phyloP scores from a whole-genome alignment of 2,797 vertebrate species.

The Notolepis coatsorum region DNA sequence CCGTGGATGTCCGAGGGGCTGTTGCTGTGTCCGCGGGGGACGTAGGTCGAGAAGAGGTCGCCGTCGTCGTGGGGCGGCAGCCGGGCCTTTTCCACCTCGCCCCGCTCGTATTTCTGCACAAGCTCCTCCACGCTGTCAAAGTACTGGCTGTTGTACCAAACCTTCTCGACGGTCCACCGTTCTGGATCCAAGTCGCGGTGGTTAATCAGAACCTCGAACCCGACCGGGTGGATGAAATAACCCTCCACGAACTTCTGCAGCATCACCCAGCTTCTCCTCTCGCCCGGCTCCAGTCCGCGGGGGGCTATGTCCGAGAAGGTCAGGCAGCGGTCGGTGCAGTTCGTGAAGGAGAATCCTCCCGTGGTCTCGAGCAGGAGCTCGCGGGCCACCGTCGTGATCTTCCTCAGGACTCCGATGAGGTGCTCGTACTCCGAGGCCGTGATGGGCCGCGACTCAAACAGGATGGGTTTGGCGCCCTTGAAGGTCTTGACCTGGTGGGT shows the following conservation, averaged over 20 bases:
- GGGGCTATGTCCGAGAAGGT: slow-evolving; percentile 88
- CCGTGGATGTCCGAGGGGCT: slow-evolving; percentile 74
- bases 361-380: slow-evolving; percentile 82
- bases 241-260: slow-evolving; percentile 90
- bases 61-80: slow-evolving; percentile 67
- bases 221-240: slow-evolving; percentile 90
- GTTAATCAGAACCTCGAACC: slow-evolving; percentile 91
- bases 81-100: slow-evolving; percentile 64
- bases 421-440: slow-evolving; percentile 77
- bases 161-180: slow-evolving; percentile 83
- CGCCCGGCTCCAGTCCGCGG: slow-evolving; percentile 84
- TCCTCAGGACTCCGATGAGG: slow-evolving; percentile 59
- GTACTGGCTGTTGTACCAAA: slow-evolving; percentile 92
- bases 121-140: slow-evolving; percentile 85
- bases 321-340: slow-evolving; percentile 86
- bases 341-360: slow-evolving; percentile 84
- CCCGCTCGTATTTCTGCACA: slow-evolving; percentile 76
- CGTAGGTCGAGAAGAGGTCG: slow-evolving; percentile 86
- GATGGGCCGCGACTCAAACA: slow-evolving; percentile 85
- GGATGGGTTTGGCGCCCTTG: slow-evolving; percentile 46
- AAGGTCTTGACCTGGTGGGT: slow-evolving; percentile 67
- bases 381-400: slow-evolving; percentile 68
- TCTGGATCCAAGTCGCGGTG: slow-evolving; percentile 80
- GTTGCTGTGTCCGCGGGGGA: slow-evolving; percentile 81
- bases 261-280: slow-evolving; percentile 90